phyloP scores from a whole-genome alignment of 1,140 invertebrate species.

The Drosophila pachea region DNA sequence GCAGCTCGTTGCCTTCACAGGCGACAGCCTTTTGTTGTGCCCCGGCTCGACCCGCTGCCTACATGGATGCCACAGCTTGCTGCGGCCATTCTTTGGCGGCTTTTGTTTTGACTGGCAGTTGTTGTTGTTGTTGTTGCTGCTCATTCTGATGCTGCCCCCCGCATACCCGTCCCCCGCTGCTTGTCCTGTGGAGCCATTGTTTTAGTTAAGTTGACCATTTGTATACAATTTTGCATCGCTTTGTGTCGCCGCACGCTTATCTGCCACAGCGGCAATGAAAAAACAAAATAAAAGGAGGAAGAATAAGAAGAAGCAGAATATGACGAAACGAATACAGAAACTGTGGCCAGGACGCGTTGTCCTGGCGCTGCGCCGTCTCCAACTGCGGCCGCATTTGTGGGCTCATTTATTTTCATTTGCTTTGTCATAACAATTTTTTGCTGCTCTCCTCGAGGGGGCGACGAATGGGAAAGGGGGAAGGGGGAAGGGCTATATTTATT shows the following conservation, averaged over 20 bases:
- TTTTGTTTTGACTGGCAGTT: constrained; percentile 55
- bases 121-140: constrained; percentile 49
- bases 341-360: constrained; percentile 8
- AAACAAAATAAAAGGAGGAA: background rate
- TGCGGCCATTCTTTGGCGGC: constrained; percentile 38
- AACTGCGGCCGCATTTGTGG: constrained; percentile 55
- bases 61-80: constrained; percentile 46
- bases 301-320: background rate
- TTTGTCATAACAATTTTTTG: constrained; percentile 74
- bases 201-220: constrained; percentile 77
- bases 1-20: constrained; percentile 64
- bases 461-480: background rate
- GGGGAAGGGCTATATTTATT: constrained; percentile 11
- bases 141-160: constrained; percentile 60
- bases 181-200: constrained; percentile 57
- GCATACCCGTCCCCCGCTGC: constrained; percentile 29
- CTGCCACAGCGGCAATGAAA: constrained; percentile 25
- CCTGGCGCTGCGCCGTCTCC: constrained; percentile 4
- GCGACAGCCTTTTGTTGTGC: constrained; percentile 33
- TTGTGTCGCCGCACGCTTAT: constrained; percentile 56
- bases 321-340: background rate
- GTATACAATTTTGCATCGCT: constrained; percentile 68
- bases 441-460: background rate
- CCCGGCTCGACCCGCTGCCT: background rate
- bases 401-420: constrained; percentile 77